Conservation (phyloP, 2,888 invertebrate species). For the Griposia aprilina region DNA sequence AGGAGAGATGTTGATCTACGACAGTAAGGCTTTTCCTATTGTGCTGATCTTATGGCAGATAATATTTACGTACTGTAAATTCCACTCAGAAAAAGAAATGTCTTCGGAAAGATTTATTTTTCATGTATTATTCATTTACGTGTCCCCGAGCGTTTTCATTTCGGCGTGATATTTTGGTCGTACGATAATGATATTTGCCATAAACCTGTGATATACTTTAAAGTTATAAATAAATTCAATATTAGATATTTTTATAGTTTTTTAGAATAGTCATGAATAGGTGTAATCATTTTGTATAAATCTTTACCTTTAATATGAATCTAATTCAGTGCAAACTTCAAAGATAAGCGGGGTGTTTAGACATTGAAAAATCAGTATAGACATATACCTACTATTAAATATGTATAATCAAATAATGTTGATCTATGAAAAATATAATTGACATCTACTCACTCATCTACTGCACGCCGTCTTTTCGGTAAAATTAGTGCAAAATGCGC, state of each 20-base stretch:
- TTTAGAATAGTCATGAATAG: background rate
- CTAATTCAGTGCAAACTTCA: background rate
- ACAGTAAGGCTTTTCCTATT: slow-evolving; percentile 51
- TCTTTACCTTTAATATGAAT: background rate
- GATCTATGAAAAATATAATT: slow-evolving; percentile 25
- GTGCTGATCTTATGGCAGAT: slow-evolving; percentile 73
- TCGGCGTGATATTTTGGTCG: slow-evolving; percentile 83
- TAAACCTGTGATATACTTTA: slow-evolving; percentile 70
- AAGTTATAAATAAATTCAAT: slow-evolving; percentile 48
- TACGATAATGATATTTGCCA: slow-evolving; percentile 86
- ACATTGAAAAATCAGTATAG: background rate
- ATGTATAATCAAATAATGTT: background rate
- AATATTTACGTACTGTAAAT: slow-evolving; percentile 83
- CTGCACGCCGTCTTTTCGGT: slow-evolving; percentile 77
- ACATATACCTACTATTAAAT: background rate
- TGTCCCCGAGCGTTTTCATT: slow-evolving; percentile 87
- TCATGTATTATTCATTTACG: slow-evolving; percentile 89
- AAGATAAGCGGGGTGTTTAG: background rate
- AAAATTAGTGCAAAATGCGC: slow-evolving; percentile 89
- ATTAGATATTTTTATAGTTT: background rate
- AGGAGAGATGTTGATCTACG: slow-evolving; percentile 11
- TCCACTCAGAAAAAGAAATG: slow-evolving; percentile 80
- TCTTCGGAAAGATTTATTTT: slow-evolving; percentile 86
- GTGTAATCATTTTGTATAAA: too few relatives aligned
- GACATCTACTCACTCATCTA: slow-evolving; percentile 33